These are phyloP conservation scores for Archaeoteleia sp. DNA, from an alignment of 2,888 invertebrate genomes.

Conservation along the genomic window DNA sequence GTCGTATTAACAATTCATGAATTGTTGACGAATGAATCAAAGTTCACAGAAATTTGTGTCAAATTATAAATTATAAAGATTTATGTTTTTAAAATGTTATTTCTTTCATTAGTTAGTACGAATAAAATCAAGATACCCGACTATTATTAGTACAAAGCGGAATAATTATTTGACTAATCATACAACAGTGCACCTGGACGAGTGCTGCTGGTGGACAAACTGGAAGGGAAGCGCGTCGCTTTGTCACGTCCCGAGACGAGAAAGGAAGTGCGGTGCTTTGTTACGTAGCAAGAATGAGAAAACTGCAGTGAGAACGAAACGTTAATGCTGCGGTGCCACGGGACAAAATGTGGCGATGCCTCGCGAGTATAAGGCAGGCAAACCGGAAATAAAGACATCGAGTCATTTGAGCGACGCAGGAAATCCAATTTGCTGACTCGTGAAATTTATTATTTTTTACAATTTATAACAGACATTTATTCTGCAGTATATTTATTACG, in stretches of 20 bases:
- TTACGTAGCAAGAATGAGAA: constrained; percentile 51
- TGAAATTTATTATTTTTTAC: not conserved
- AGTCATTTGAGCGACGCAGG: constrained; percentile 44
- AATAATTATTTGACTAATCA: constrained; percentile 29
- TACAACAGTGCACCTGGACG: constrained; percentile 17
- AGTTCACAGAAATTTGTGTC: no score
- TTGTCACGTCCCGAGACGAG: constrained; percentile 49
- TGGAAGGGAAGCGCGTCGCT: constrained; percentile 39
- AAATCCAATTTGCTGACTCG: constrained; percentile 40
- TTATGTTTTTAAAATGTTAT: no score
- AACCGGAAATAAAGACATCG: constrained; percentile 50
- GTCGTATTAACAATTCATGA: no score
- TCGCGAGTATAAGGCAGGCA: constrained; percentile 36
- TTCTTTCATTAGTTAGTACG: no score
- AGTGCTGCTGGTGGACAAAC: constrained; percentile 36
- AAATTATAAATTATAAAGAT: no score
- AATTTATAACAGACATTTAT: no score
- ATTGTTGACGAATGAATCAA: no score
- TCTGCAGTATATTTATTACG: no score
- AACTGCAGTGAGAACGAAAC: constrained; percentile 51
- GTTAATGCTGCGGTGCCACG: constrained; percentile 39
- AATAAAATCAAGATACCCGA: no score
- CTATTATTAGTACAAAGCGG: not conserved
- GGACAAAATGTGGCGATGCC: constrained; percentile 43
- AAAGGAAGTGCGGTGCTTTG: constrained; percentile 51